Base-by-base conservation (phyloP, 2,113 vertebrate species). In the Sebastes fasciatus region DNA sequence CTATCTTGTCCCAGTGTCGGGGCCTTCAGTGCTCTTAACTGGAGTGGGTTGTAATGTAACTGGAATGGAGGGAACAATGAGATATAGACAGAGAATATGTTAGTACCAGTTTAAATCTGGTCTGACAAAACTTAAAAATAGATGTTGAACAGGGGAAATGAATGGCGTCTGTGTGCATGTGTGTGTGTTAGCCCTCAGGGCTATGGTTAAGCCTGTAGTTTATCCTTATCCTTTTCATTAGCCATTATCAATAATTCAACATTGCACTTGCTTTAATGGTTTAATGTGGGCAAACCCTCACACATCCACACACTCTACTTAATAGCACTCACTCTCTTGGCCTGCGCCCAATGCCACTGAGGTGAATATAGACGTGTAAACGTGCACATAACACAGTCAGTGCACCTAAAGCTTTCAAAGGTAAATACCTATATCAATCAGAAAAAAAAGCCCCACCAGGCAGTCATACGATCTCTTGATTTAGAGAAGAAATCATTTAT, bases 191-290 rank as follows among this genome's bases (percentile, higher is more conserved):
- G 70, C 88, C 75, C 87, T 84, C 79, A 71, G 89, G 92, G 86
- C 86, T 92, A 55, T 86, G 88, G 89, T 93, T 93, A 90, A 92
- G 92, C 89, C 72, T 77, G 83, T 75, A 90, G 92, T 94, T 95
- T 87, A 94, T 94, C 84, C 89, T 91, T 70, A 94, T 95, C 92
- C 87, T 94, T 94, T 95, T 94, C 91, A 94, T 94, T 94, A 94
- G 89, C 84, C 55, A 80, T 88, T 91, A 92, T 95, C 86, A 95
- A 94, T 95, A 92, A 94, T 95, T 94, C 82, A 95, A 90, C 86
- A 86, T 81, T 65, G 78, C 88, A 87, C 86, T 92, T 93, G 79
- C 87, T 92, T 93, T 92, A 87, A 90, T 90, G 88, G 86, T 89
- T 89, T 84, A 89, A 93, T 86, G 88, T 88, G 88, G 46, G 80